Evolutionary conservation across 2,888 invertebrate genomes (phyloP), one percentile per base, ranked within the genome.

Genomic region (Machimus atricapillus): DNA sequence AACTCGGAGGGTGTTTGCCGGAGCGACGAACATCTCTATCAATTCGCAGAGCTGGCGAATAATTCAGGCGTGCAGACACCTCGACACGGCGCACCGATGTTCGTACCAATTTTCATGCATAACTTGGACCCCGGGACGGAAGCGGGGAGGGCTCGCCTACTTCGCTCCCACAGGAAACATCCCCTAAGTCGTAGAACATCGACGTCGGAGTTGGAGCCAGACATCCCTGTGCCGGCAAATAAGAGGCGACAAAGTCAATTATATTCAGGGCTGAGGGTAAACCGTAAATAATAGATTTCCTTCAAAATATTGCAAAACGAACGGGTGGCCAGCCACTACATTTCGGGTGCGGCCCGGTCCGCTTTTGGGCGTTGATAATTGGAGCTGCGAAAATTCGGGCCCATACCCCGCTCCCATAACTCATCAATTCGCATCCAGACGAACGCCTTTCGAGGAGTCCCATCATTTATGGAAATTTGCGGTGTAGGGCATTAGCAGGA

Each of bases 361-460:
- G 23, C 16, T 46, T 78, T 14, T 23, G 43, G 27, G 58, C 19
- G 40, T 56, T 85, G 86, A 87, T 87, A 86, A 87, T 87, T 87
- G 86, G 86, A 87, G 86, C 82, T 86, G 86, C 83, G 77, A 86
- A 82, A 81, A 86, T 66, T 76, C 86, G 79, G 81, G 7, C n/a
- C 37, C 27, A 46, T 52, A 6, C 31, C 23, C 52, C 31, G 79
- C 31, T 46, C 52, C 31, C 52, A 79, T 79, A 52, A 43, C 52
- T 79, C 52, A 79, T 79, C 46, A 46, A 79, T 79, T 79, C 52
- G 46, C 14, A 79, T 79, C 46, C 52, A 56, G 16, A 52, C 14
- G 52, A 52, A 31, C 27, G 52, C 79, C 79, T 79, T 79, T 56
- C 52, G 31, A 52, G 40, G 79, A 27, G 19, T 79, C 52, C 31